phyloP scores from a whole-genome alignment of 2,888 invertebrate genomes.

The Morpho helenor region DNA sequence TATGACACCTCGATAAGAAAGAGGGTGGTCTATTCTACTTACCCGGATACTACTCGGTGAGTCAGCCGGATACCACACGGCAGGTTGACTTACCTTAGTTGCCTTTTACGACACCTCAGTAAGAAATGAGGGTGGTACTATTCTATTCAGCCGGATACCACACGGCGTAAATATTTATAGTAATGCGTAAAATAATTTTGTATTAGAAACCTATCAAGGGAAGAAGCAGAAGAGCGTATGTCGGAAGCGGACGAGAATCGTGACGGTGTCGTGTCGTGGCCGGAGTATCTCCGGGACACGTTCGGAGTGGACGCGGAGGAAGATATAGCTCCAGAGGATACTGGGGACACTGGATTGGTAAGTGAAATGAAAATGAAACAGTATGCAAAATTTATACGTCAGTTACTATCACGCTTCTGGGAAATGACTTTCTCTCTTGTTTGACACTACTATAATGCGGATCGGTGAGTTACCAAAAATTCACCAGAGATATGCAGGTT shows the following conservation, averaged over 20 bases:
- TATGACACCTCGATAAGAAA: too few relatives aligned
- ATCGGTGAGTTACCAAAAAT: too few relatives aligned
- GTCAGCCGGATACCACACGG: too few relatives aligned
- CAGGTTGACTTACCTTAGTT: too few relatives aligned
- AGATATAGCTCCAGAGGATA: conserved; percentile 72
- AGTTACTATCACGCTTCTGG: not conserved
- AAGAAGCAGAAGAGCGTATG: conserved; percentile 92
- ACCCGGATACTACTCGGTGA: too few relatives aligned
- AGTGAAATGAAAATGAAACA: not conserved
- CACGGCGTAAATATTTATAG: too few relatives aligned
- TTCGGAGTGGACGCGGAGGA: conserved; percentile 87
- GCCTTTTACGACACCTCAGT: too few relatives aligned
- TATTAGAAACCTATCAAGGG: conserved; percentile 87
- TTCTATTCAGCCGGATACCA: too few relatives aligned
- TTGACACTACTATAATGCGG: not conserved
- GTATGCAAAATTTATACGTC: not conserved
- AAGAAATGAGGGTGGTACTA: too few relatives aligned
- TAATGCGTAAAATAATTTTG: conserved; percentile 1
- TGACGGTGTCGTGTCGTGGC: conserved; percentile 92
- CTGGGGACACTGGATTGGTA: conserved; percentile 69
- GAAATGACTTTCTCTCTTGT: not conserved
- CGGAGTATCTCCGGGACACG: conserved; percentile 92
- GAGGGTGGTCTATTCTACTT: too few relatives aligned
- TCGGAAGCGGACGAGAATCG: conserved; percentile 91
- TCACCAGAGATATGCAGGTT: too few relatives aligned